Evolutionary conservation across 2,888 invertebrate species (phyloP).

Genomic region (Incurvaria masculella): DNA sequence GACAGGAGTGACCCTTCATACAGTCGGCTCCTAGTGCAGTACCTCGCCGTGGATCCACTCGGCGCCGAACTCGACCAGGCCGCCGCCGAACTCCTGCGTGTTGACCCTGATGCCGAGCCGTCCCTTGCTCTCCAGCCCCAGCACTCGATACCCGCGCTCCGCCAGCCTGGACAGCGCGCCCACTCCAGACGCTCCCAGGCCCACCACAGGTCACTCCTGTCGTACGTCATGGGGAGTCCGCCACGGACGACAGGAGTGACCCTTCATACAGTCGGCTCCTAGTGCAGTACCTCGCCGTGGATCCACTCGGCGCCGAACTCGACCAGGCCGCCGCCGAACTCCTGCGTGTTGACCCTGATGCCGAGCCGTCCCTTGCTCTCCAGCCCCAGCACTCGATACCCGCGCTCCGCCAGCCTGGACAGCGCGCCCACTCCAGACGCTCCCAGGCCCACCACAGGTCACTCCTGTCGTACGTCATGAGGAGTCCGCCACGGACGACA

Average conservation of each 20-base stretch:
- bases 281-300: no score
- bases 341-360: slow-evolving; percentile 34
- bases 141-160: slow-evolving; percentile 27
- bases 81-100: slow-evolving; percentile 32
- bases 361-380: slow-evolving; percentile 36
- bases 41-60: no score
- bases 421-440: slow-evolving; percentile 33
- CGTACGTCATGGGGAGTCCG: no score
- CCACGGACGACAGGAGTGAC: no score
- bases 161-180: slow-evolving; percentile 30
- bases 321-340: slow-evolving; percentile 32
- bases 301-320: slow-evolving; percentile 45
- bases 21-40: no score
- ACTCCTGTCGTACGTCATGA: no score
- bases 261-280: no score
- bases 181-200: slow-evolving; percentile 33
- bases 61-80: slow-evolving; percentile 38
- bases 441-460: slow-evolving; percentile 35
- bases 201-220: no score
- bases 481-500: no score
- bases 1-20: no score
- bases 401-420: slow-evolving; percentile 26
- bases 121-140: slow-evolving; percentile 34
- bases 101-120: slow-evolving; percentile 36
- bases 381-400: slow-evolving; percentile 30